phyloP scores from a whole-genome alignment of 2,797 vertebrate genomes.

The Cyclopterus lumpus region DNA sequence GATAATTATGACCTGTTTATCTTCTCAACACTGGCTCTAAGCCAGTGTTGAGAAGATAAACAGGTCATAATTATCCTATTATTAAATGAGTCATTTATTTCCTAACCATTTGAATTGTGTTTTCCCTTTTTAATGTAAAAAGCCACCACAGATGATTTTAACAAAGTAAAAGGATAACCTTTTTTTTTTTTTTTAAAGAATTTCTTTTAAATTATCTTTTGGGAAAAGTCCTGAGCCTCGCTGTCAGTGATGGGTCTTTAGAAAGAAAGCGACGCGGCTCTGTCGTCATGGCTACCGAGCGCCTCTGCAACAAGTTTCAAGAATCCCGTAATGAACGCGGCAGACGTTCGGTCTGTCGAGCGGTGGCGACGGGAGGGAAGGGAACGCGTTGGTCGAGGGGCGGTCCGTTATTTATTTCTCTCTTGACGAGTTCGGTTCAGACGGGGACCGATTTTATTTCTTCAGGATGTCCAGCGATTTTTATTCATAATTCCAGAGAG shows the following conservation, averaged over 20 bases:
- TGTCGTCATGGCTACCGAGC: background rate
- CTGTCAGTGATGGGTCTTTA: background rate
- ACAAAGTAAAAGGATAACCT: background rate
- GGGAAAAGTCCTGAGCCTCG: background rate
- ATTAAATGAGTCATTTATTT: background rate
- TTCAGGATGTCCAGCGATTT: conserved; percentile 42
- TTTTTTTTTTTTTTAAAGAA: too few species aligned
- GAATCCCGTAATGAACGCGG: conserved; percentile 33
- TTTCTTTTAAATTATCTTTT: background rate
- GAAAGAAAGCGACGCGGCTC: background rate
- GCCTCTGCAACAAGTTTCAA: background rate
- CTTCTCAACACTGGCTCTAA: background rate
- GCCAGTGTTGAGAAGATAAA: too few species aligned
- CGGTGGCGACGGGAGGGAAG: conserved; percentile 15
- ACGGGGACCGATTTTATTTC: conserved; percentile 49
- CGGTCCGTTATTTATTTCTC: conserved; percentile 57
- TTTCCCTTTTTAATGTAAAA: background rate
- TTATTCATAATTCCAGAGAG: conserved; percentile 47
- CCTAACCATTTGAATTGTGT: background rate
- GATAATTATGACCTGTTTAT: background rate
- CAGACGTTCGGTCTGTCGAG: conserved; percentile 37
- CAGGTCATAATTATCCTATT: too few species aligned
- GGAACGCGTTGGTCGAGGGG: conserved; percentile 47
- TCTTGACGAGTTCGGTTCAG: conserved; percentile 43
- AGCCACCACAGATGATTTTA: background rate